These are phyloP conservation scores for Formica exsecta DNA, from an alignment of 1,140 invertebrate species.

Conservation along the genomic window DNA sequence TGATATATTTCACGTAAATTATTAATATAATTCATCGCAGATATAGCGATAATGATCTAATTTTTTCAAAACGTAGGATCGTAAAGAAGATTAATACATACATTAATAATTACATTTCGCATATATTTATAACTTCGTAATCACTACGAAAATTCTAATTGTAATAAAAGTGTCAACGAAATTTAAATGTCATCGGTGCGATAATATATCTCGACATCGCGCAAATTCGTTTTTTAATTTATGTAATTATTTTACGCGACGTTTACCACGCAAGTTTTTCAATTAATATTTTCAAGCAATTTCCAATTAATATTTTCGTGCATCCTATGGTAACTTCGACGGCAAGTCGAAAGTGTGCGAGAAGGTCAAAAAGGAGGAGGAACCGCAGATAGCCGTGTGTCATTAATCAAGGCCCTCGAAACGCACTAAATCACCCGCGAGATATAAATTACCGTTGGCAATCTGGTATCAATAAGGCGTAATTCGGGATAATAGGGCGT, in stretches of 20 bases:
- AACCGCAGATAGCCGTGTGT: conserved; percentile 49
- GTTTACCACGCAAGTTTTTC: background rate
- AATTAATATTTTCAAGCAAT: conserved; percentile 12
- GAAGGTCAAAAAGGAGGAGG: conserved; percentile 28
- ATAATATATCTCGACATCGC: too few relatives aligned
- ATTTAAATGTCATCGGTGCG: too few relatives aligned
- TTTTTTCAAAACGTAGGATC: too few relatives aligned
- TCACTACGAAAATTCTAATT: too few relatives aligned
- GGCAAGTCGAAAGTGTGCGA: background rate
- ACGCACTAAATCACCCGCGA: conserved; percentile 74
- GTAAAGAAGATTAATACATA: too few relatives aligned
- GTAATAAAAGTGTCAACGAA: too few relatives aligned
- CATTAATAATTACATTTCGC: too few relatives aligned
- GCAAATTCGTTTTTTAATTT: conserved; percentile 2
- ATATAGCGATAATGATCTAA: too few relatives aligned
- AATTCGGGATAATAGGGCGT: conserved; percentile 79
- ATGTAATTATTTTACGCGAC: background rate
- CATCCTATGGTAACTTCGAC: background rate
- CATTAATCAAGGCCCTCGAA: conserved; percentile 61
- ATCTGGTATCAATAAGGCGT: conserved; percentile 80
- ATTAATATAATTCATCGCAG: too few relatives aligned
- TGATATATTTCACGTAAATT: too few relatives aligned
- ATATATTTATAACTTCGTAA: too few relatives aligned
- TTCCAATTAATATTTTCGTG: conserved; percentile 24
- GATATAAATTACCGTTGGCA: conserved; percentile 76